Evolutionary conservation across 2,113 vertebrate genomes (phyloP).

Genomic region (Cyanocitta stelleri): DNA sequence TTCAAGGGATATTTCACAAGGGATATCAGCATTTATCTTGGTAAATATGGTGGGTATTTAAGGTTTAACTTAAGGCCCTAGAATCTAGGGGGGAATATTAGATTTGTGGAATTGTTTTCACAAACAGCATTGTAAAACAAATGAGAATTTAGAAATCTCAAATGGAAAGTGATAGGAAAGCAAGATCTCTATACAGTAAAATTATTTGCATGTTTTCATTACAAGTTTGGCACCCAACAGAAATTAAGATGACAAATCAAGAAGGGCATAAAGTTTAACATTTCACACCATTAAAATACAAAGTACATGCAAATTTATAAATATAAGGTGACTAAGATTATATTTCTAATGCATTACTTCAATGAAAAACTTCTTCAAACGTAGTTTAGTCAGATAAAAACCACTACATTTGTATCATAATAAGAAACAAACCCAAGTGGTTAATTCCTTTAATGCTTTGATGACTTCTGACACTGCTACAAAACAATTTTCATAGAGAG

Average conservation of each 20-base stretch:
- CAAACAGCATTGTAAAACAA: not conserved
- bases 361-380: not conserved
- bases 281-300: not conserved
- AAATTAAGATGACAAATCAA: not conserved
- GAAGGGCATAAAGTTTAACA: not conserved
- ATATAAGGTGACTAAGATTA: not conserved
- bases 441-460: not conserved
- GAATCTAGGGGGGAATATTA: not conserved
- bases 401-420: not conserved
- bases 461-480: not conserved
- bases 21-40: not conserved
- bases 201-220: not conserved
- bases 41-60: not conserved
- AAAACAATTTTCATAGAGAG: not conserved
- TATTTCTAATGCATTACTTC: not conserved
- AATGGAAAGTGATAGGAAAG: not conserved
- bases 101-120: not conserved
- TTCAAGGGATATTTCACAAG: conserved; percentile 12
- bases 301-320: not conserved
- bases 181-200: not conserved
- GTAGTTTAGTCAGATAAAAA: not conserved
- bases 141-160: not conserved
- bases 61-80: not conserved
- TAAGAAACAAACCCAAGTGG: not conserved
- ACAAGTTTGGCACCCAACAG: not conserved